Conservation (phyloP, 2,797 vertebrate genomes). For the Stomatorhinus walkeri region DNA sequence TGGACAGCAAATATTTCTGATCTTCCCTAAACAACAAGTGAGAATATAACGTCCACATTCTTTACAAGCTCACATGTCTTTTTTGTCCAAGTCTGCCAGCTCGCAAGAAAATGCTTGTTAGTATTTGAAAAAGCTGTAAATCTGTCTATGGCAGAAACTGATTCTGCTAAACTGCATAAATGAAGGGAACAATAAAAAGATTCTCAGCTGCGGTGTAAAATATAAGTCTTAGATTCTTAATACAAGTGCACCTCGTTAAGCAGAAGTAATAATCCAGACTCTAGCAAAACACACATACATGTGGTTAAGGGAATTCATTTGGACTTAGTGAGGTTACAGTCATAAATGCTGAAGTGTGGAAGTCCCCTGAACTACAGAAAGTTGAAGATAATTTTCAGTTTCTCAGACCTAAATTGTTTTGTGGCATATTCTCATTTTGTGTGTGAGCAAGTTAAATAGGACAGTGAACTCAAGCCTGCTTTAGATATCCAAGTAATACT, state of each 20-base stretch:
- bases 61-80: background rate
- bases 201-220: background rate
- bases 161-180: background rate
- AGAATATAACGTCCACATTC: background rate
- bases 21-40: background rate
- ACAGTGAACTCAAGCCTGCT: background rate
- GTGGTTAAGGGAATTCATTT: background rate
- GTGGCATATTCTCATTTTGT: background rate
- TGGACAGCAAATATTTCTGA: background rate
- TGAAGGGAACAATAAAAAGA: background rate
- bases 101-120: background rate
- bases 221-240: background rate
- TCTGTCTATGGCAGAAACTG: background rate
- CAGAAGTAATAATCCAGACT: background rate
- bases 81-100: background rate
- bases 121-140: background rate
- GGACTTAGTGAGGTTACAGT: background rate
- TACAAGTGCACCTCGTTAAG: background rate
- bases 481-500: background rate
- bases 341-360: background rate
- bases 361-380: background rate
- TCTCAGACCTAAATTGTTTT: background rate
- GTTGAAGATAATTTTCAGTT: background rate
- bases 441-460: background rate
- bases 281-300: background rate